Percentiles rank a stretch among this genome's conserved stretches.
These are phyloP conservation scores for Okapia johnstoni DNA, from an alignment of 2,113 vertebrate genomes.

Conservation along the genomic window DNA sequence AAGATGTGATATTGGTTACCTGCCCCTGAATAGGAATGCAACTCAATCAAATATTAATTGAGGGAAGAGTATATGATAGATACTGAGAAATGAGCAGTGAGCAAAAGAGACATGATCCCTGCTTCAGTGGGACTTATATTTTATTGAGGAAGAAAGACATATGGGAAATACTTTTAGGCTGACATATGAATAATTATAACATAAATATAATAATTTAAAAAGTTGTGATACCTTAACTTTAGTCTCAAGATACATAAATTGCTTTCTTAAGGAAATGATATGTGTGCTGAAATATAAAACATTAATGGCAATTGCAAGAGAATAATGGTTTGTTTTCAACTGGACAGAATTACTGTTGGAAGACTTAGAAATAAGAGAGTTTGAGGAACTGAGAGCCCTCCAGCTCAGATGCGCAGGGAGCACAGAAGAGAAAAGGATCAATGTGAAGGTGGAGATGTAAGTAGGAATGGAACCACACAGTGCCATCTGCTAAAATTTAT, in stretches of 20 bases:
- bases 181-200: background rate
- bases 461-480: background rate
- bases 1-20: background rate
- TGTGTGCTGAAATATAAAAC: background rate
- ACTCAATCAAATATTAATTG: background rate
- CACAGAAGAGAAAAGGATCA: background rate
- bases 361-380: background rate
- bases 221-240: background rate
- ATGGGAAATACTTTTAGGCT: background rate
- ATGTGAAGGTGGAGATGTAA: background rate
- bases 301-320: background rate
- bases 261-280: background rate
- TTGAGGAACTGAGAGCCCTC: background rate
- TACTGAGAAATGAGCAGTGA: background rate
- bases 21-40: background rate
- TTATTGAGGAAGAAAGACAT: background rate
- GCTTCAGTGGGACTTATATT: background rate
- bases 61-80: background rate
- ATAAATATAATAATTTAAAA: background rate
- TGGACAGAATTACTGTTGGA: background rate
- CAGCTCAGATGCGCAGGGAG: background rate
- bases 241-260: background rate
- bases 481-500: background rate
- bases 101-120: background rate
- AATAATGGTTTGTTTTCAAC: background rate